Evolutionary conservation across 2,113 vertebrate genomes (phyloP).

Genomic region (Bombycilla garrulus): DNA sequence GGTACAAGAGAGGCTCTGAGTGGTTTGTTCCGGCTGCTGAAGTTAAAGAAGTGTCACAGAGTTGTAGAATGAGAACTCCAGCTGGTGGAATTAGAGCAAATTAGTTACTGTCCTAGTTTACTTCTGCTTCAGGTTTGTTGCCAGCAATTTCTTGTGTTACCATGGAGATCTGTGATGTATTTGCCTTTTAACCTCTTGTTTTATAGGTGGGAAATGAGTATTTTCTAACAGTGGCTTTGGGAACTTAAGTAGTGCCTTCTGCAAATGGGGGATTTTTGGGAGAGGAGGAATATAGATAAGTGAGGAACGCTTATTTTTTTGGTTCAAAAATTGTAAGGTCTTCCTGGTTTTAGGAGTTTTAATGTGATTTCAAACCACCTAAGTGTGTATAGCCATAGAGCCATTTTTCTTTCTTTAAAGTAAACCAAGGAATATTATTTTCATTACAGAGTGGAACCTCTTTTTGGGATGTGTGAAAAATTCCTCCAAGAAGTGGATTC

Average conservation of each 20-base stretch:
- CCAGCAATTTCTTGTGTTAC: background rate
- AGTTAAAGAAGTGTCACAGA: background rate
- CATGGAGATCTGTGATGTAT: background rate
- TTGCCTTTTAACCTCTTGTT: background rate
- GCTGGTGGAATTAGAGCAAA: background rate
- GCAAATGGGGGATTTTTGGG: fast-evolving
- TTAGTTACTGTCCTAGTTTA: background rate
- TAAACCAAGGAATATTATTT: background rate
- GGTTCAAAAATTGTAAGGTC: background rate
- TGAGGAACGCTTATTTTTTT: background rate
- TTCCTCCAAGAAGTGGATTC: constrained; percentile 92
- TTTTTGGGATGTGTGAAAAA: constrained; percentile 88
- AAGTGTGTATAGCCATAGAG: background rate
- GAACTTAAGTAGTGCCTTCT: background rate
- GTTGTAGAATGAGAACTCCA: background rate
- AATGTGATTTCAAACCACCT: background rate
- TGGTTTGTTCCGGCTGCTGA: background rate
- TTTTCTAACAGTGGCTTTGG: background rate
- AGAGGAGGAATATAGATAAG: background rate
- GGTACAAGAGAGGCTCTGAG: fast-evolving
- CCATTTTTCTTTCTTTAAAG: background rate
- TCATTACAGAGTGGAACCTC: constrained; percentile 81
- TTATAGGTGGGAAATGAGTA: background rate
- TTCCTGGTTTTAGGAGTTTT: background rate
- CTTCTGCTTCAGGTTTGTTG: background rate